Evolutionary conservation across 2,888 invertebrate species (phyloP), one percentile per base, ranked within the genome.

Genomic region (Tipula confusa): DNA sequence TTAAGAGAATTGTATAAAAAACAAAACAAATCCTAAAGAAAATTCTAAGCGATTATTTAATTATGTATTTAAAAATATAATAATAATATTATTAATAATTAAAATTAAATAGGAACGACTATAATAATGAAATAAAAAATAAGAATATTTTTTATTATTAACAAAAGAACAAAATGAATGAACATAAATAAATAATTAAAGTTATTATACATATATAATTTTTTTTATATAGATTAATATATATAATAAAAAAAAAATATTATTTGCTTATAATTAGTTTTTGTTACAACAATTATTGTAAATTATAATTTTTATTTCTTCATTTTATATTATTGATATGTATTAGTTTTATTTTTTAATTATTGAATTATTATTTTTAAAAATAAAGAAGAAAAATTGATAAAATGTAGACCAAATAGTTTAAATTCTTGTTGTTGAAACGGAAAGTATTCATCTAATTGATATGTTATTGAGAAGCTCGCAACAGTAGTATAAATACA

Each of bases 31-130:
- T 64, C 64, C 64, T 64, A 64, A 64, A 64, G 11, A 33, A 24
- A 64, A 64, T 64, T 64, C 64, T 64, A 64, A 64, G 24, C 64
- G 64, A 64, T 64, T 24, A 18, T 64, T 64, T 64, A 64, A 24
- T 64, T 64, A 64, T 24, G 6, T n/a, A 38, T 4, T 13, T 38
- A 13, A 38, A 64, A 9, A 18, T 33, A 33, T 64, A 64, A 64
- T 64, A 36, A 9, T 36, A 9, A 36, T 11, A 36, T 36, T 36
- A 36, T 36, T 9, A 36, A 36, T 15, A 43, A 15, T 43, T 43
- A 43, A 64, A 64, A 64, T 24, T 64, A 64, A 64, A 64, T 64
- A 64, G 64, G 64, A 64, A 64, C 64, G 64, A 64, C n/a, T n/a
- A n/a, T 24, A 64, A 64, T 64, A 64, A 64, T 64, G 24, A 64